Percentiles rank a stretch among this genome's conserved stretches.
phyloP scores from a whole-genome alignment of 2,113 vertebrate species.

The Leptodactylus fuscus region DNA sequence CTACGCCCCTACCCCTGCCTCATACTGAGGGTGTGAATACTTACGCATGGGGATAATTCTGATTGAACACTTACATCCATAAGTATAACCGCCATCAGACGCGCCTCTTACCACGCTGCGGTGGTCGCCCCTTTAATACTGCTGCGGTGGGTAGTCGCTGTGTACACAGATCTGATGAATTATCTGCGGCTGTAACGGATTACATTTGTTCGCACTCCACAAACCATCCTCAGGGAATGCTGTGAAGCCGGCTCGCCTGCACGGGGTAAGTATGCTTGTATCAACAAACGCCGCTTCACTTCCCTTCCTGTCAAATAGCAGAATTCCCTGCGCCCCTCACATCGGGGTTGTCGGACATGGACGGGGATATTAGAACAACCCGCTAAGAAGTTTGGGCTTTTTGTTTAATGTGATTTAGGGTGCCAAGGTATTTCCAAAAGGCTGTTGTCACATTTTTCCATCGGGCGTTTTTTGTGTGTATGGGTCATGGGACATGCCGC shows the following conservation, averaged over 20 bases:
- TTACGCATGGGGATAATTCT: too few relatives aligned
- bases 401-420: too few relatives aligned
- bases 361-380: too few relatives aligned
- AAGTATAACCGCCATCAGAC: too few relatives aligned
- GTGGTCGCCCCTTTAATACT: background rate
- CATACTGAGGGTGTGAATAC: too few relatives aligned
- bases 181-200: background rate
- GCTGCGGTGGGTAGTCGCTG: background rate
- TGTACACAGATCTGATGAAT: constrained; percentile 24
- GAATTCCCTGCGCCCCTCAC: background rate
- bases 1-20: too few relatives aligned
- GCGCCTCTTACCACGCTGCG: background rate
- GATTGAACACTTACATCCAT: too few relatives aligned
- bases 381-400: too few relatives aligned
- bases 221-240: background rate
- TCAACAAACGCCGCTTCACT: background rate
- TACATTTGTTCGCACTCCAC: background rate
- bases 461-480: too few relatives aligned
- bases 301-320: constrained; percentile 1
- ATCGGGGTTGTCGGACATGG: background rate
- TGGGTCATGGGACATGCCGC: too few relatives aligned
- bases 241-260: background rate
- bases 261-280: background rate
- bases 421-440: too few relatives aligned
- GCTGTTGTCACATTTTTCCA: too few relatives aligned